Evolutionary conservation across 1,140 invertebrate genomes (phyloP), one percentile per base, ranked within the genome.

Genomic region (Bombyx mandarina): DNA sequence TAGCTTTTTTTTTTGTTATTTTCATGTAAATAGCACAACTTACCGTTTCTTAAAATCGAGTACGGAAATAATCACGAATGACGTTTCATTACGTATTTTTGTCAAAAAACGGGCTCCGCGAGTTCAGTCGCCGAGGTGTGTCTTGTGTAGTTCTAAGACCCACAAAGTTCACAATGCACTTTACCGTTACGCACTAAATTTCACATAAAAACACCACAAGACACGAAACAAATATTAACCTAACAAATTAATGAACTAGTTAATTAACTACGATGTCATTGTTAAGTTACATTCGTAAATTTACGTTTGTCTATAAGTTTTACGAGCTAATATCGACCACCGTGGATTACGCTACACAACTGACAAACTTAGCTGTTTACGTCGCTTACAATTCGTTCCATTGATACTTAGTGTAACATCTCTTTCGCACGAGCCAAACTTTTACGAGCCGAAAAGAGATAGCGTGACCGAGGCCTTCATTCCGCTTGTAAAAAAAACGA

Each of bases 111-210:
- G 4, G 4, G 2, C 26, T 35, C 26, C 26, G 26, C 26, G 26
- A 35, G 26, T 35, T 35, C 26, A 35, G 0, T 35, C 2, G 26
- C 9, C 22, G 8, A 8, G 22, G 51, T 43, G 9, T 35, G 22
- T 43, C 9, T 52, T 18, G 12, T 18, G 12, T 26, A 35, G 22
- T 42, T 35, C 22, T 3, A 8, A 35, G 45, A 54, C 53, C 53
- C 53, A 54, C 53, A 45, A 54, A 54, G 26, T 45, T 10, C 53
- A 54, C 75, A 82, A 68, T 60, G 76, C 61, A 66, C 62, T 64
- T 72, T 82, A 77, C 79, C 81, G 81, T 84, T 84, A 84, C 57
- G 71, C 60, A 47, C 67, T 64, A 61, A 72, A 61, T 67, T 69
- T 64, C 46, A 67, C 69, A 75, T 73, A 65, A 73, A 35, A 35